A percentile compares a stretch with the other conserved stretches of the same genome.
Evolutionary conservation across 2,797 vertebrate species (phyloP).

Genomic region (Dicrostonyx torquatus): DNA sequence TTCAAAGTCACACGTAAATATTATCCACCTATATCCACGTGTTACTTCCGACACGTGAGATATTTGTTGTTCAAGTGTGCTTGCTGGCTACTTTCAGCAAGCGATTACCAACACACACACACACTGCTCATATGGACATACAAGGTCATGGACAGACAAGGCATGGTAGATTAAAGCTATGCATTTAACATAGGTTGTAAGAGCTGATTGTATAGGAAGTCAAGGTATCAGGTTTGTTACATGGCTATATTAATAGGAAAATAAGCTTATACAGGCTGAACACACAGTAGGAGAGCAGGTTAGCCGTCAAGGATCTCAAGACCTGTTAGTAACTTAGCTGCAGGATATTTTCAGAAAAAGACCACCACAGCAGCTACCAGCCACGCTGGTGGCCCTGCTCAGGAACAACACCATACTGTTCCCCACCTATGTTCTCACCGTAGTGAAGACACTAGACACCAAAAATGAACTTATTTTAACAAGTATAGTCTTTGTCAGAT

Average conservation of each 20-base stretch:
- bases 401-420: neutral
- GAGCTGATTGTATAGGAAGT: neutral
- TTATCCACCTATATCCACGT: neutral
- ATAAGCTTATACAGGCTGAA: neutral
- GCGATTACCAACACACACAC: neutral
- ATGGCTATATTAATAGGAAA: neutral
- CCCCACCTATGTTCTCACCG: fast-evolving
- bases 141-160: neutral
- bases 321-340: neutral
- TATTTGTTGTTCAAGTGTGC: neutral
- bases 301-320: neutral
- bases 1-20: neutral
- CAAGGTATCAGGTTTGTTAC: neutral
- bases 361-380: too few relatives aligned
- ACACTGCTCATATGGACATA: neutral
- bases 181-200: neutral
- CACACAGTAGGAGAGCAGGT: too few relatives aligned
- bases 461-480: neutral
- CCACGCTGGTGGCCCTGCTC: neutral
- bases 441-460: neutral
- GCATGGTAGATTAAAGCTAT: neutral
- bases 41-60: neutral
- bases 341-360: neutral
- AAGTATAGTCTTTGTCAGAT: fast-evolving
- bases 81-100: neutral